Base-by-base conservation (phyloP, 2,888 invertebrate genomes). In the Coremacera marginata region DNA sequence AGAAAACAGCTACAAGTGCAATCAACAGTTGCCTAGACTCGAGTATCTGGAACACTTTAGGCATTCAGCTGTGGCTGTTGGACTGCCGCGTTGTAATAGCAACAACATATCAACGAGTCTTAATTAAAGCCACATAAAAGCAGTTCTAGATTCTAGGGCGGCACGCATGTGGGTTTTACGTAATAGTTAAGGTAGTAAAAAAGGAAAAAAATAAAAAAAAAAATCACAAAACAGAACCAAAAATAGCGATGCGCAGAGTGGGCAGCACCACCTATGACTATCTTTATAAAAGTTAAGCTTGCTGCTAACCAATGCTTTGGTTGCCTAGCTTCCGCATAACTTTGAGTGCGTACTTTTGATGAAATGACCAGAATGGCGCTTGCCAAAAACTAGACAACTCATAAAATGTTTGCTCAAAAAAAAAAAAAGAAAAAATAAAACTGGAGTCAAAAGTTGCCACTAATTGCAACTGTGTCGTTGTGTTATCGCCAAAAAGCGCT, bases 21-120 rank as follows among this genome's bases (percentile, higher is more conserved):
- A 34, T 63, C 63, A 63, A 63, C 63, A 63, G 63, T 63, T 63
- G 63, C 34, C 34, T 16, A 27, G 16, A n/a, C 31, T 34, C 3
- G 16, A 55, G 63, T 31, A 63, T 63, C 16, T 63, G 37, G 34
- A 34, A 63, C 63, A 63, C 63, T 63, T 63, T 34, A 34, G 63
- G n/a, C 16, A 55, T 55, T n/a, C 7, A n/a, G 19, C n/a, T 22
- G 44, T 44, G 44, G 44, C 44, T 44, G 44, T 11, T 55, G 55
- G 22, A 55, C 60, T 27, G 27, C 60, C 27, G 60, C 11, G 22
- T 44, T 14, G 44, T 44, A 44, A 44, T 11, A 44, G 14, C 44
- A 14, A 25, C 60, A 60, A 27, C 27, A 27, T 25, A 60, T 25
- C 60, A 27, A 44, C 55, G 22, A 25, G 27, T 11, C 60, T 60